Percentiles rank a stretch among this genome's conserved stretches.
These are phyloP conservation scores for Butastur rufipennis DNA, from an alignment of 2,113 vertebrate genomes.

Conservation along the genomic window DNA sequence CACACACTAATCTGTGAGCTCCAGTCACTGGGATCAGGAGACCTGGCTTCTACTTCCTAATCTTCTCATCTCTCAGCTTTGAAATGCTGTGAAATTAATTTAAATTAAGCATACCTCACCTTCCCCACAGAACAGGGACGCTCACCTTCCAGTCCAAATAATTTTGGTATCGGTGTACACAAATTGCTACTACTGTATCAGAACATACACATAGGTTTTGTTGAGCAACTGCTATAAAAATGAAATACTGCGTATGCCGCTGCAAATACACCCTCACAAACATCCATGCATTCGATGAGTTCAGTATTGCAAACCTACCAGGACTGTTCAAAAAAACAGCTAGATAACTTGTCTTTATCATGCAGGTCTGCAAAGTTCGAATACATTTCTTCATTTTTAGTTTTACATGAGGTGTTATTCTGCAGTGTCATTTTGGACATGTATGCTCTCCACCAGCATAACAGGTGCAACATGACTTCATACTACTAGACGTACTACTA, in stretches of 20 bases:
- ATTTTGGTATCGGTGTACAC: not conserved
- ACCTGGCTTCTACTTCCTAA: not conserved
- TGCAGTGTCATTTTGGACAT: not conserved
- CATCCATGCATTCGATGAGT: not conserved
- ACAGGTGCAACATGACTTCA: not conserved
- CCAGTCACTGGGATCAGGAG: not conserved
- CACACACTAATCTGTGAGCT: not conserved
- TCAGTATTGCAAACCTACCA: not conserved
- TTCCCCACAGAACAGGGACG: not conserved
- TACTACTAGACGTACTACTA: no score
- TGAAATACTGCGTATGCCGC: not conserved
- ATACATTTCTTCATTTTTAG: not conserved
- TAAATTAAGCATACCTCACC: not conserved
- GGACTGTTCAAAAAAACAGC: not conserved
- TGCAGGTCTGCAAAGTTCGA: not conserved
- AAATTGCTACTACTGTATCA: not conserved
- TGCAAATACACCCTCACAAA: not conserved
- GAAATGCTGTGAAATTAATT: not conserved
- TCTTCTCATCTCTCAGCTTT: not conserved
- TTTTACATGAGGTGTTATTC: not conserved
- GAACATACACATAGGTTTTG: not conserved
- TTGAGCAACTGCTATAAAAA: not conserved
- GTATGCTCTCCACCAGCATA: not conserved
- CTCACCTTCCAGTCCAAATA: not conserved
- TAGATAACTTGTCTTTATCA: not conserved